These are phyloP conservation scores for Proisotoma minuta DNA, from an alignment of 2,888 invertebrate genomes.

Conservation along the genomic window DNA sequence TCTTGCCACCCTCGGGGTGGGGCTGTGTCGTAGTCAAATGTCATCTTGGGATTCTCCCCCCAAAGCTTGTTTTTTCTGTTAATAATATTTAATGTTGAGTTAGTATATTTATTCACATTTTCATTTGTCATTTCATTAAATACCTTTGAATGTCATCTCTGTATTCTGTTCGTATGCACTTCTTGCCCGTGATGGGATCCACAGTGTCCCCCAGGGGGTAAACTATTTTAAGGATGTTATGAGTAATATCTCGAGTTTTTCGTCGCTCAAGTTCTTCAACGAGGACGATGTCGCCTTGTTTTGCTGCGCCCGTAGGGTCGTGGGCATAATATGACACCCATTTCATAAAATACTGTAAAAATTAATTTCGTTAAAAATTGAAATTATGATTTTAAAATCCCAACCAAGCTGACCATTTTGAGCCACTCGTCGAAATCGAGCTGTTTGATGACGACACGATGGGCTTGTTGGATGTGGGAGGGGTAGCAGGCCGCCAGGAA, in stretches of 20 bases:
- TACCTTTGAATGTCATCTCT: constrained; percentile 51
- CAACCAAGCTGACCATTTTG: constrained; percentile 64
- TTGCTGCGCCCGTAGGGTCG: constrained; percentile 71
- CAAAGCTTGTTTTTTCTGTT: constrained; percentile 27
- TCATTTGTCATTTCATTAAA: too few species aligned
- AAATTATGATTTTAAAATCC: background rate
- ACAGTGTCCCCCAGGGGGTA: constrained; percentile 77
- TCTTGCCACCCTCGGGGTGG: constrained; percentile 76
- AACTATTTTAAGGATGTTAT: constrained; percentile 71
- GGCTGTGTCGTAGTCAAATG: constrained; percentile 65
- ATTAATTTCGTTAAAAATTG: constrained; percentile 14
- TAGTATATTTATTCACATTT: too few species aligned
- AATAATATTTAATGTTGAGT: too few species aligned
- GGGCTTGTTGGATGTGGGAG: constrained; percentile 68
- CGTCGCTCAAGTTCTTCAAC: constrained; percentile 69
- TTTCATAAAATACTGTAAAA: constrained; percentile 70
- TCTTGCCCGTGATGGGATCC: constrained; percentile 79
- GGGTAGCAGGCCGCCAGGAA: constrained; percentile 75
- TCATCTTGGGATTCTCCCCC: constrained; percentile 42
- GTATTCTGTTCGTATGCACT: constrained; percentile 66
- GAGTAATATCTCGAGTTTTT: constrained; percentile 70
- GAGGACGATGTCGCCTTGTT: constrained; percentile 76
- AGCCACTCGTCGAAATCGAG: constrained; percentile 71
- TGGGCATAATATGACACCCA: constrained; percentile 68
- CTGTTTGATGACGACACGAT: constrained; percentile 68